phyloP scores from a whole-genome alignment of 2,113 vertebrate genomes.

The Myotis yumanensis region DNA sequence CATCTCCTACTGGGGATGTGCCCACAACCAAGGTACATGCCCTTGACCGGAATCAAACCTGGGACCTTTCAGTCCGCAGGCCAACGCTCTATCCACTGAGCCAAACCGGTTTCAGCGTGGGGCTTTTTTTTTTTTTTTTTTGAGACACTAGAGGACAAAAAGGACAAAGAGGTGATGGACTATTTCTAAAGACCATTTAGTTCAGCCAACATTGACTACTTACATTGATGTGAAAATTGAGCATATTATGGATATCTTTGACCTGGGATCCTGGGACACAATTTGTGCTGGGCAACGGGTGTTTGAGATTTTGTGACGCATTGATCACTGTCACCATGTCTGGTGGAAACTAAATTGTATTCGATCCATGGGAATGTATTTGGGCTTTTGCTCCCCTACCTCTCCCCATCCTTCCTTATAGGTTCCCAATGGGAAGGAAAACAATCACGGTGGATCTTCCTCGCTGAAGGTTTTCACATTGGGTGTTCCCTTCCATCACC shows the following conservation, averaged over 20 bases:
- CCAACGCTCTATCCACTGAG: no score
- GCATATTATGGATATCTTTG: neutral
- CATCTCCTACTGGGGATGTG: no score
- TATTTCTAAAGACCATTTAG: neutral
- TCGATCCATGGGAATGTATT: neutral
- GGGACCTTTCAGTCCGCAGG: no score
- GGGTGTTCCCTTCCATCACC: neutral
- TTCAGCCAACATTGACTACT: neutral
- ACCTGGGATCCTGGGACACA: neutral
- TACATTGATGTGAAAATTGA: neutral
- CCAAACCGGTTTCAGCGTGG: no score
- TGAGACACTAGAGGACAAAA: neutral
- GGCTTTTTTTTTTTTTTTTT: neutral
- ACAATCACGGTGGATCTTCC: neutral
- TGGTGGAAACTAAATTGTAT: conserved; percentile 34
- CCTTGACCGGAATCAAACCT: no score
- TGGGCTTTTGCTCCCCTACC: neutral
- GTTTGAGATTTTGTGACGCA: neutral
- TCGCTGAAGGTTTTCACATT: neutral
- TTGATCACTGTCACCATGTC: conserved; percentile 22
- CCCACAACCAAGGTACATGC: no score
- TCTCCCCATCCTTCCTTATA: neutral
- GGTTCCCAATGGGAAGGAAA: neutral
- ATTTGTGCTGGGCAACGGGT: neutral
- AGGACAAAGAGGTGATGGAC: neutral